phyloP scores from a whole-genome alignment of 1,140 invertebrate genomes.

The Nomia melanderi region DNA sequence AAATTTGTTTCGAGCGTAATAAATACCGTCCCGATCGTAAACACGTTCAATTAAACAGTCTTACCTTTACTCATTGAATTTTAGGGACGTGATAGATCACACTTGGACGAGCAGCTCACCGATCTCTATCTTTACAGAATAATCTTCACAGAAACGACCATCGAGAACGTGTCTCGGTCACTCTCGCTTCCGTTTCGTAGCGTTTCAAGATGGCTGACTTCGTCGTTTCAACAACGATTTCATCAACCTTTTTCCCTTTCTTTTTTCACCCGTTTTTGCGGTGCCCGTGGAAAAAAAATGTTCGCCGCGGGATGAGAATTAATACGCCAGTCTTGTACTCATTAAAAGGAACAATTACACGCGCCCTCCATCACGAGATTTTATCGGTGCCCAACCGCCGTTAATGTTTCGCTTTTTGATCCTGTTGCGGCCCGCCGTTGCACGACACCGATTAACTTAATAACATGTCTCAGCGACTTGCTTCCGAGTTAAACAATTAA shows the following conservation, averaged over 20 bases:
- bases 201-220: neutral
- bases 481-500: conserved; percentile 49
- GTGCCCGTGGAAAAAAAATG: neutral
- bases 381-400: conserved; percentile 19
- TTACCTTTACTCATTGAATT: too few species aligned
- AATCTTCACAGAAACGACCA: neutral
- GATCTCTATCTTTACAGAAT: too few species aligned
- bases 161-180: neutral
- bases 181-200: neutral
- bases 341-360: conserved; percentile 5
- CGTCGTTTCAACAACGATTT: neutral
- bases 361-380: conserved; percentile 9
- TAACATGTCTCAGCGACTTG: conserved; percentile 20
- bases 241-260: neutral
- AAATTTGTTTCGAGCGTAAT: too few species aligned
- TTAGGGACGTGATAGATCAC: too few species aligned
- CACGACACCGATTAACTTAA: conserved; percentile 43
- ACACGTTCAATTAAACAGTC: too few species aligned
- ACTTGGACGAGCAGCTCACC: too few species aligned
- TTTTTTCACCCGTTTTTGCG: neutral
- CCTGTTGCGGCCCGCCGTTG: neutral
- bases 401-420: conserved; percentile 26
- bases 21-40: too few species aligned
- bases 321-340: neutral
- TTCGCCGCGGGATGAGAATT: neutral